Evolutionary conservation across 2,888 invertebrate genomes (phyloP).

Genomic region (Tenthredo distinguenda): DNA sequence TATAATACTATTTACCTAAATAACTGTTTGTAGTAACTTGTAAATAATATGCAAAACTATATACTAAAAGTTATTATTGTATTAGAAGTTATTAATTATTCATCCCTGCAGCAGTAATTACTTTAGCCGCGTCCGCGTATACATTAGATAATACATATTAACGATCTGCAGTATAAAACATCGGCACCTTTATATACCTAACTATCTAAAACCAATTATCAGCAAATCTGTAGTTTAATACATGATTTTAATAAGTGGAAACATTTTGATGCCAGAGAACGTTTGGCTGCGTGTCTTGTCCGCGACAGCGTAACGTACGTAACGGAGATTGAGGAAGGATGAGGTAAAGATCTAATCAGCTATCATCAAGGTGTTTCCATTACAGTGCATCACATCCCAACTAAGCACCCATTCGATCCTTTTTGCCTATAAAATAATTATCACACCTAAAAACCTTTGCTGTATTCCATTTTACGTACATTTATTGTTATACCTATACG

Average conservation of each 20-base stretch:
- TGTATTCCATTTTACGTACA: slow-evolving; percentile 11
- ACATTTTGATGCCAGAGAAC: slow-evolving; percentile 77
- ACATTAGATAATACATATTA: slow-evolving; percentile 20
- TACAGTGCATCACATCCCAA: slow-evolving; percentile 59
- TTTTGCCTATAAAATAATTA: not conserved
- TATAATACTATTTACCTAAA: slow-evolving; percentile 18
- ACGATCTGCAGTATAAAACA: slow-evolving; percentile 12
- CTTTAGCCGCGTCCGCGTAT: slow-evolving; percentile 19
- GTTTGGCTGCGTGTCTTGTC: slow-evolving; percentile 52
- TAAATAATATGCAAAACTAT: slow-evolving; percentile 45
- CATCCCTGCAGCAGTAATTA: slow-evolving; percentile 28
- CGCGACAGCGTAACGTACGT: slow-evolving; percentile 43
- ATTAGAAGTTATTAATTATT: slow-evolving; percentile 33
- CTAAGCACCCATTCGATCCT: slow-evolving; percentile 46
- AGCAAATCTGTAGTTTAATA: slow-evolving; percentile 46
- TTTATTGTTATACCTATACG: not conserved
- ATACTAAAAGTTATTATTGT: slow-evolving; percentile 38
- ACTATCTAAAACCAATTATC: slow-evolving; percentile 5
- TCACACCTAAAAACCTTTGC: slow-evolving; percentile 13
- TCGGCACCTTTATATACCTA: slow-evolving; percentile 31
- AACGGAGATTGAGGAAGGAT: slow-evolving; percentile 51
- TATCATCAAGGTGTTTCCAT: slow-evolving; percentile 81
- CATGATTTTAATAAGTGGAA: slow-evolving; percentile 68
- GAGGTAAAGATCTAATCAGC: slow-evolving; percentile 50
- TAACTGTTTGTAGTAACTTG: slow-evolving; percentile 46